Evolutionary conservation across 2,797 vertebrate species (phyloP).

Genomic region (Huso huso): DNA sequence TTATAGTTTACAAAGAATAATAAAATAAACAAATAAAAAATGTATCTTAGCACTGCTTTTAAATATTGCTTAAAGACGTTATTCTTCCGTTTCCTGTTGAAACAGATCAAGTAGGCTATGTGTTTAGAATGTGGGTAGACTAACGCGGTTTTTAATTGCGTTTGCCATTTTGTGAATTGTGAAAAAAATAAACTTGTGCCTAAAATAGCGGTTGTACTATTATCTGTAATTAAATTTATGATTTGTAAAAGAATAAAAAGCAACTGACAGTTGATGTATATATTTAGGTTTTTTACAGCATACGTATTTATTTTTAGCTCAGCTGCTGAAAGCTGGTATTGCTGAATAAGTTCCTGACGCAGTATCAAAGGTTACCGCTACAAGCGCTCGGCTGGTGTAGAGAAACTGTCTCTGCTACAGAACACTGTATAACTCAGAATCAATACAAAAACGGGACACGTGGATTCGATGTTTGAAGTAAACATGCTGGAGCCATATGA

Average conservation of each 20-base stretch:
- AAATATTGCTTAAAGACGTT: too few species aligned
- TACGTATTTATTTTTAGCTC: constrained; percentile 39
- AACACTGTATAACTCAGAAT: constrained; percentile 36
- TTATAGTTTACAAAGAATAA: too few species aligned
- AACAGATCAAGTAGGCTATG: too few species aligned
- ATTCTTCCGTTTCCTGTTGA: too few species aligned
- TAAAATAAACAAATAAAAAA: too few species aligned
- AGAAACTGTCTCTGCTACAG: constrained; percentile 30
- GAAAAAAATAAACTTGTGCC: constrained; percentile 14
- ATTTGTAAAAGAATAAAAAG: constrained; percentile 25
- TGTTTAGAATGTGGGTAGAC: too few species aligned
- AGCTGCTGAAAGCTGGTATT: constrained; percentile 40
- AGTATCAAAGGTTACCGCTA: constrained; percentile 38
- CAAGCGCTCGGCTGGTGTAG: constrained; percentile 32
- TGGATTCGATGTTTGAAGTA: constrained; percentile 67
- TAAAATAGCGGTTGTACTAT: constrained; percentile 16
- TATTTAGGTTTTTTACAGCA: constrained; percentile 33
- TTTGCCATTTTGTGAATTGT: too few species aligned
- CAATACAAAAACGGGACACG: constrained; percentile 53
- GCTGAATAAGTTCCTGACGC: constrained; percentile 41
- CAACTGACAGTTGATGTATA: constrained; percentile 30
- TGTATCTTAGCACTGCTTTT: too few species aligned
- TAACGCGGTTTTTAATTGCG: too few species aligned
- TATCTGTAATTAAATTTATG: constrained; percentile 23
- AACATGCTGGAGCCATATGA: constrained; percentile 53